phyloP scores from a whole-genome alignment of 2,888 invertebrate genomes.

The Alsophila aescularia region DNA sequence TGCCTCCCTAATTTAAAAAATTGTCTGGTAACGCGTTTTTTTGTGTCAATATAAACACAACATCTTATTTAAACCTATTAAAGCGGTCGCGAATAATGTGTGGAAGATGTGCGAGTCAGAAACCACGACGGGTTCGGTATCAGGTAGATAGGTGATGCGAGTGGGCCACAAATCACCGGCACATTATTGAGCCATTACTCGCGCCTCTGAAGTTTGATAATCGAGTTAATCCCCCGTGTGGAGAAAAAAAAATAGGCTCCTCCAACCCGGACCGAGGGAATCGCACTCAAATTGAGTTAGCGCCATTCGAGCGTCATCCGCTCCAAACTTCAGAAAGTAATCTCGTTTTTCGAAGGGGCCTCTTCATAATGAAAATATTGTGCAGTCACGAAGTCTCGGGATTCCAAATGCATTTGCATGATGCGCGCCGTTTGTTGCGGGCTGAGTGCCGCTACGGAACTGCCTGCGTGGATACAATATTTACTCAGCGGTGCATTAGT shows the following conservation, averaged over 20 bases:
- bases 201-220: constrained; percentile 55
- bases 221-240: constrained; percentile 54
- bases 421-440: not conserved
- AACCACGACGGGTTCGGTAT: too few relatives aligned
- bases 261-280: constrained; percentile 39
- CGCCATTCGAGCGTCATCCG: constrained; percentile 56
- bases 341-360: constrained; percentile 50
- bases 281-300: constrained; percentile 63
- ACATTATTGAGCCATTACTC: constrained; percentile 54
- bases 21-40: not conserved
- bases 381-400: constrained; percentile 26
- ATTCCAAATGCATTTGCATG: constrained; percentile 7
- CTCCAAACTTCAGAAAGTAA: constrained; percentile 62
- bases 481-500: not conserved
- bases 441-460: not conserved
- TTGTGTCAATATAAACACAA: too few relatives aligned
- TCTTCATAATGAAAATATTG: constrained; percentile 42
- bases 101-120: not conserved
- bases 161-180: constrained; percentile 44
- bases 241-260: constrained; percentile 46
- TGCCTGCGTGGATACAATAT: not conserved
- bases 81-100: not conserved
- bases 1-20: not conserved
- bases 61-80: not conserved
- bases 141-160: too few relatives aligned